Evolutionary conservation across 1,140 invertebrate genomes (phyloP).

Genomic region (Panagrolaimus sp.): DNA sequence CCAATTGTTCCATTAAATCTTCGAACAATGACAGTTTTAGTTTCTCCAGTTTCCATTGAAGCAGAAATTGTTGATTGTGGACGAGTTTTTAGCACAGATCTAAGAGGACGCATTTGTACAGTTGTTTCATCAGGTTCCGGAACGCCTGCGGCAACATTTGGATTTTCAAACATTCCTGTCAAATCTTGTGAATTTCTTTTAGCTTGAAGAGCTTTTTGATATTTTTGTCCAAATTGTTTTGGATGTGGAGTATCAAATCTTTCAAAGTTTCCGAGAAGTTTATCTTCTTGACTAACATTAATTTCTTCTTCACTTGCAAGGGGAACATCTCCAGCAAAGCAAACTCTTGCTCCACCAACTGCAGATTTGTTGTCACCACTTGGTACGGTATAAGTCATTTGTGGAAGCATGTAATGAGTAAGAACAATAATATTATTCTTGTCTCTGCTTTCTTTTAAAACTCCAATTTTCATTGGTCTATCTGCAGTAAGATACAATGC

Average conservation of each 20-base stretch:
- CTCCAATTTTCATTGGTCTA: neutral
- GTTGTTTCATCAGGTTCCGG: neutral
- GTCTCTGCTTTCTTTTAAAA: neutral
- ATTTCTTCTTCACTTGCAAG: neutral
- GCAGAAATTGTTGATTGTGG: neutral
- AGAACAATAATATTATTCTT: neutral
- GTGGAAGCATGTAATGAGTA: conserved; percentile 1
- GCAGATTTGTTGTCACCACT: neutral
- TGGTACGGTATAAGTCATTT: neutral
- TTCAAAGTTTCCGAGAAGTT: neutral
- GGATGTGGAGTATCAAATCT: conserved; percentile 1
- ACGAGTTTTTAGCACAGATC: neutral
- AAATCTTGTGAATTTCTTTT: neutral
- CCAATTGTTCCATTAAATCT: neutral
- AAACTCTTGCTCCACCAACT: neutral
- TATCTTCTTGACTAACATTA: neutral
- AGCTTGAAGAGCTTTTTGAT: conserved; percentile 3
- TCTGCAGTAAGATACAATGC: neutral
- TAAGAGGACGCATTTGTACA: neutral
- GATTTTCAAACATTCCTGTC: neutral
- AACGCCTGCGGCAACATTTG: neutral
- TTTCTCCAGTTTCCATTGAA: neutral
- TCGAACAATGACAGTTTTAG: neutral
- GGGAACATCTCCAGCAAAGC: neutral
- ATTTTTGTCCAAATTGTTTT: neutral